phyloP scores from a whole-genome alignment of 2,113 vertebrate species.

The Atrichornis clamosus region DNA sequence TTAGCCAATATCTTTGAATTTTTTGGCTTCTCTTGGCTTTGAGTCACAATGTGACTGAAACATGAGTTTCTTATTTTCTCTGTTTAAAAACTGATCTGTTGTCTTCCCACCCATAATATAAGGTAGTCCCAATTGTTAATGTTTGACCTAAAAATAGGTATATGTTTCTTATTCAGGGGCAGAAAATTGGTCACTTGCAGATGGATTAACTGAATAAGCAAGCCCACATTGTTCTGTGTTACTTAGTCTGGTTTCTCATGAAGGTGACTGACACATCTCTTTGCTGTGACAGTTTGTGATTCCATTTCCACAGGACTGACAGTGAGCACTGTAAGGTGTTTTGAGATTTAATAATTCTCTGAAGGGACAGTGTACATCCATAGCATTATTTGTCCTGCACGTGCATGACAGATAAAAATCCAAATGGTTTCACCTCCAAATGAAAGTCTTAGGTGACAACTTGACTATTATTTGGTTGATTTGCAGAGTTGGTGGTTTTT shows the following conservation, averaged over 20 bases:
- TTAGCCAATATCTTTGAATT: constrained; percentile 34
- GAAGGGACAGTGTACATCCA: background rate
- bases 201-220: constrained; percentile 45
- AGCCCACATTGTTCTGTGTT: constrained; percentile 13
- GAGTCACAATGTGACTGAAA: constrained; percentile 36
- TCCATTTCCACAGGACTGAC: background rate
- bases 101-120: constrained; percentile 30
- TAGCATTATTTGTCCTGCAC: background rate
- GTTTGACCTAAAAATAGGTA: background rate
- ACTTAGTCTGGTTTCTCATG: background rate
- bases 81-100: background rate
- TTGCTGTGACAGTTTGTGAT: background rate
- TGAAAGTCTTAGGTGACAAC: background rate
- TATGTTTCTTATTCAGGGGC: constrained; percentile 13
- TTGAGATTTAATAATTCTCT: background rate
- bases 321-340: background rate
- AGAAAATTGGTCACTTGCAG: constrained; percentile 34
- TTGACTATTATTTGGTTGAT: background rate
- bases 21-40: constrained; percentile 36
- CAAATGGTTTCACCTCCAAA: background rate
- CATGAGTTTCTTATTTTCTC: constrained; percentile 46
- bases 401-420: background rate
- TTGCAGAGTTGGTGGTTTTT: background rate
- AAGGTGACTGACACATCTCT: background rate
- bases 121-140: background rate